Evolutionary conservation across 2,113 vertebrate species (phyloP).

Genomic region (Eurystomus gularis): DNA sequence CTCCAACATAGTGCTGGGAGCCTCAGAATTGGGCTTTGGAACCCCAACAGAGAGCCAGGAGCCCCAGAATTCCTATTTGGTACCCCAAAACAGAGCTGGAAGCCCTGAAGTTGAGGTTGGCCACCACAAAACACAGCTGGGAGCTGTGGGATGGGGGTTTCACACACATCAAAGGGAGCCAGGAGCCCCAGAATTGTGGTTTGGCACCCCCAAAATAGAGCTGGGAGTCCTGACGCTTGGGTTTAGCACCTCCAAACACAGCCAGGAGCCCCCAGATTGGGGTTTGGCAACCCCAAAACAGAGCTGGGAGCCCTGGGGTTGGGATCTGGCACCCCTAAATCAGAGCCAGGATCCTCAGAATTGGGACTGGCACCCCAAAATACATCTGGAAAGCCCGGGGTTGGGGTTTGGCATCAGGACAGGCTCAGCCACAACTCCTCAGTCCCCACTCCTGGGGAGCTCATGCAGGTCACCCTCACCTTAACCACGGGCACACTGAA

Average conservation of each 20-base stretch:
- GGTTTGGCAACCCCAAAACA: neutral
- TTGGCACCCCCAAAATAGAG: neutral
- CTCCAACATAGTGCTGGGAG: too few relatives aligned
- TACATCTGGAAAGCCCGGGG: neutral
- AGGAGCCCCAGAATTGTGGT: accelerated
- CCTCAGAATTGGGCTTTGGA: neutral
- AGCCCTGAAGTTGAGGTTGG: neutral
- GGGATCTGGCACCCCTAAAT: slow-evolving; percentile 65
- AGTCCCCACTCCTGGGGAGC: accelerated
- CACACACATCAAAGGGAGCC: neutral
- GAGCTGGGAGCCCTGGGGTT: accelerated
- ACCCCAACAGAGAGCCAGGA: slow-evolving; percentile 79
- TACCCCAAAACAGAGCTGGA: neutral
- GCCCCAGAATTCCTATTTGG: neutral
- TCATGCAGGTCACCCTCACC: slow-evolving; percentile 68
- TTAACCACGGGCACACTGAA: slow-evolving; percentile 88
- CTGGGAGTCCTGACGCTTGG: accelerated
- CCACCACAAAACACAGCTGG: neutral
- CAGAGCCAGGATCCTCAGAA: neutral
- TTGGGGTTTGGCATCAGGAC: neutral
- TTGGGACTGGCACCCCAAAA: neutral
- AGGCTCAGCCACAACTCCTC: neutral
- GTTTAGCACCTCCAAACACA: neutral
- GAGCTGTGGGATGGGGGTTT: too few relatives aligned
- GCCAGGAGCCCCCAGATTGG: accelerated